Evolutionary conservation across 2,888 invertebrate species (phyloP).

Genomic region (Himalopsyche kuldschensis): DNA sequence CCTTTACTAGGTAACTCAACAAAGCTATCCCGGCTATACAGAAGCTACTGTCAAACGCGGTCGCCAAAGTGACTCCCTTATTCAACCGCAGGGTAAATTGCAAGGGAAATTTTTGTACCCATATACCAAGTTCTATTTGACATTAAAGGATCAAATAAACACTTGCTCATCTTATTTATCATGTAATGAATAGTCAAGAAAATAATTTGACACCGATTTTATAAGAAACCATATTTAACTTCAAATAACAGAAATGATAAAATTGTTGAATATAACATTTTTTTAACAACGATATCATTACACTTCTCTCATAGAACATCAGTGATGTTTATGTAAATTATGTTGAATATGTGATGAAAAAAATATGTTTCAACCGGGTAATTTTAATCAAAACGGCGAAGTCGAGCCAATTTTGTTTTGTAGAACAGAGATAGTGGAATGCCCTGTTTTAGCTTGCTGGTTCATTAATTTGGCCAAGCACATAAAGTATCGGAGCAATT

Average conservation of each 20-base stretch:
- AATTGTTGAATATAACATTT: no score
- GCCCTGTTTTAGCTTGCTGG: neutral
- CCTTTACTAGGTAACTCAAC: neutral
- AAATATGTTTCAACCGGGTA: no score
- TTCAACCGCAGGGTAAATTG: neutral
- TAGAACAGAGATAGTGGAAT: neutral
- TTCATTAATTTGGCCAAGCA: neutral
- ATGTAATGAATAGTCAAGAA: no score
- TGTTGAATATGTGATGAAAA: no score
- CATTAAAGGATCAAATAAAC: no score
- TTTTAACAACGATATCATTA: no score
- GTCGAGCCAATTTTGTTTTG: neutral
- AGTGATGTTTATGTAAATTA: no score
- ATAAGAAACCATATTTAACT: no score
- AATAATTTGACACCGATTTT: no score
- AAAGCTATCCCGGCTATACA: neutral
- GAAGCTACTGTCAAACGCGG: neutral
- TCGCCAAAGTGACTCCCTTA: neutral
- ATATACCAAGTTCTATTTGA: neutral
- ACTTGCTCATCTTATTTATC: neutral
- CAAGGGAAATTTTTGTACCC: neutral
- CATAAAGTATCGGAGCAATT: conserved; percentile 5
- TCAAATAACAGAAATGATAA: no score
- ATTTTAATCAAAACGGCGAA: no score
- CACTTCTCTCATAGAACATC: no score